Base-by-base conservation (phyloP, 2,797 vertebrate species). In the Coregonus suidteri region DNA sequence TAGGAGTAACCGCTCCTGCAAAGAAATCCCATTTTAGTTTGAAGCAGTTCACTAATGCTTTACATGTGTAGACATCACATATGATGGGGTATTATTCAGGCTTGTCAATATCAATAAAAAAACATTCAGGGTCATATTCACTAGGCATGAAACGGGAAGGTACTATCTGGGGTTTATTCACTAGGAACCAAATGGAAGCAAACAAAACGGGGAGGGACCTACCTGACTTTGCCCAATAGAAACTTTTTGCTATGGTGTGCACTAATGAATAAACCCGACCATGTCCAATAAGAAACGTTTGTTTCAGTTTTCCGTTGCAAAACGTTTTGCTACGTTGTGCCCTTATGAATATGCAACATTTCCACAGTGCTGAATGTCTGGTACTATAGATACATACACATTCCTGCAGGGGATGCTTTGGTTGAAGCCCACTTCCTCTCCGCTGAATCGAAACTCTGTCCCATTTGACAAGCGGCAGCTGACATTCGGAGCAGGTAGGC, bases 1-100 rank as follows among this genome's bases (percentile, higher is more conserved):
- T 99, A 99, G 3, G 97, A 99, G 87, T 97, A 99, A 76, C 96
- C 96, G 77, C 96, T 98, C 90, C 98, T 99, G 78, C 76, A 30
- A 31, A 35, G 37, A 64, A 34, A 62, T 65, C 4, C 18, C 11
- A 31, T 30, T 25, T 51, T 16, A 37, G 25, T 6, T 68, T 15
- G 13, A 35, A 35, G 20, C 59, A 7, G 6, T 30, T 37, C 31
- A 35, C 25, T 34, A 9, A 31, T 13, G 18, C 4, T 30, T 64
- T 13, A 25, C 6, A 64, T 15, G 25, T 65, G 20, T 31, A 47
- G 41, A 47, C 41, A 11, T 47, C 2, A 47, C 41, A 47, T 47
- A 47, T 3, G 41, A 47, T 13, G 41, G 41, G 41, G 41, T 47
- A 47, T 47, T 47, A 47, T 11, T 47, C 11, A 47, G 9, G 41